Percentiles rank a stretch among this genome's conserved stretches.
These are phyloP conservation scores for Motacilla tschutschensis DNA, from an alignment of 2,113 vertebrate species.

Conservation along the genomic window DNA sequence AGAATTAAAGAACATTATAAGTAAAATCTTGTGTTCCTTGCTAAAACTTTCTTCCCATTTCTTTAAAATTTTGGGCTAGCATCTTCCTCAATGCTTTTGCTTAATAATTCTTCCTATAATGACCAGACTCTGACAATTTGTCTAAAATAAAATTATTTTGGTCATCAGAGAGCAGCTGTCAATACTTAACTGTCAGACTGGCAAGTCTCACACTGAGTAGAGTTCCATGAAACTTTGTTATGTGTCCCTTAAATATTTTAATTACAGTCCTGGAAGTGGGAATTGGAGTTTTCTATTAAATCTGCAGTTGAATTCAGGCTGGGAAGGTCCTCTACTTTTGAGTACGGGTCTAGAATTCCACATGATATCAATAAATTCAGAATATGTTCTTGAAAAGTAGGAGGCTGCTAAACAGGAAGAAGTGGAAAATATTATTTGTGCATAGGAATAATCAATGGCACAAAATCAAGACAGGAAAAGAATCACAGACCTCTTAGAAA, in stretches of 20 bases:
- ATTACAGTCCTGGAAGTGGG: background rate
- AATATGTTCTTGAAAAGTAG: background rate
- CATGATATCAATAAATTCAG: background rate
- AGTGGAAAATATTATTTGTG: background rate
- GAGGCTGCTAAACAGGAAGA: background rate
- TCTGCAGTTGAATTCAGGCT: background rate
- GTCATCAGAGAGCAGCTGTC: background rate
- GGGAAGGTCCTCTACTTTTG: background rate
- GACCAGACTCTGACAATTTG: background rate
- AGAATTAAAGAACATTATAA: background rate
- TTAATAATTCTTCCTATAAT: background rate
- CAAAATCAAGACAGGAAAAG: background rate
- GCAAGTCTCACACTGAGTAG: background rate
- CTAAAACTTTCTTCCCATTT: background rate
- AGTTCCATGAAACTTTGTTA: background rate
- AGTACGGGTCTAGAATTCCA: background rate
- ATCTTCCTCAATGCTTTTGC: background rate
- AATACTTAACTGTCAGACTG: background rate
- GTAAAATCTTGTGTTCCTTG: fast-evolving
- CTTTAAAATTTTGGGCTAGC: background rate
- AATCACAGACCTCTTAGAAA: background rate
- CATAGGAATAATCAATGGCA: background rate
- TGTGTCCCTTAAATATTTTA: background rate
- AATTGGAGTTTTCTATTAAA: background rate
- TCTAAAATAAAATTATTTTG: background rate